Conservation (phyloP, 2,888 invertebrate species). For the Macaria liturata region DNA sequence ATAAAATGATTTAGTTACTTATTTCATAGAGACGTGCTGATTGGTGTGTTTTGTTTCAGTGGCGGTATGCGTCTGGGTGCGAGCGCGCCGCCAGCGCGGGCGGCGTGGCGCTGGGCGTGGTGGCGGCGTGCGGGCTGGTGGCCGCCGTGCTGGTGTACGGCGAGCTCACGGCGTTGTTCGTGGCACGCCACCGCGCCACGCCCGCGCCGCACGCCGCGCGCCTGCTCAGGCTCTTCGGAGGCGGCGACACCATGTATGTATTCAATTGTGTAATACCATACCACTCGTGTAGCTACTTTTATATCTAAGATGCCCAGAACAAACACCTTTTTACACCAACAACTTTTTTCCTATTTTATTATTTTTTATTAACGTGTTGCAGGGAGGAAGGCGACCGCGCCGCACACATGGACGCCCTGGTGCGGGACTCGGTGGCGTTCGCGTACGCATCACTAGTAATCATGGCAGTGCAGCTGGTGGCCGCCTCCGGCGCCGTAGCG, state of each 20-base stretch:
- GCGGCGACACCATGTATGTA: slow-evolving; percentile 49
- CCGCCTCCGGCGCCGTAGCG: slow-evolving; percentile 78
- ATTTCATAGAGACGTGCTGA: neutral
- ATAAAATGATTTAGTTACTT: neutral
- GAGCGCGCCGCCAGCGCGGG: slow-evolving; percentile 52
- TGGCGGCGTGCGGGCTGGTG: slow-evolving; percentile 67
- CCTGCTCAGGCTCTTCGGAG: slow-evolving; percentile 76
- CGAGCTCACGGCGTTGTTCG: slow-evolving; percentile 84
- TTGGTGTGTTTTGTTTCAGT: slow-evolving; percentile 48
- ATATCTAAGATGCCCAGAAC: too few relatives aligned
- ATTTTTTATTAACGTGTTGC: too few relatives aligned
- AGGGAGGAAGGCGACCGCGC: slow-evolving; percentile 51
- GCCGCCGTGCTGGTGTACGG: slow-evolving; percentile 85
- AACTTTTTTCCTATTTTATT: too few relatives aligned
- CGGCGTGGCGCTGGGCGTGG: slow-evolving; percentile 50
- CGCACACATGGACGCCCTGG: slow-evolving; percentile 79
- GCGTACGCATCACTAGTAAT: slow-evolving; percentile 73
- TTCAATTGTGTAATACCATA: too few relatives aligned
- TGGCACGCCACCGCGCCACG: slow-evolving; percentile 71
- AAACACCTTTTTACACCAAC: too few relatives aligned
- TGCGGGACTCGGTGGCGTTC: slow-evolving; percentile 80
- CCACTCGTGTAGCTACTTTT: too few relatives aligned
- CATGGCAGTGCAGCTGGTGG: slow-evolving; percentile 74
- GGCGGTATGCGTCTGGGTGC: slow-evolving; percentile 65
- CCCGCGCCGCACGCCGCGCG: slow-evolving; percentile 61